Conservation (phyloP, 2,888 invertebrate species). For the Cinara cedri region DNA sequence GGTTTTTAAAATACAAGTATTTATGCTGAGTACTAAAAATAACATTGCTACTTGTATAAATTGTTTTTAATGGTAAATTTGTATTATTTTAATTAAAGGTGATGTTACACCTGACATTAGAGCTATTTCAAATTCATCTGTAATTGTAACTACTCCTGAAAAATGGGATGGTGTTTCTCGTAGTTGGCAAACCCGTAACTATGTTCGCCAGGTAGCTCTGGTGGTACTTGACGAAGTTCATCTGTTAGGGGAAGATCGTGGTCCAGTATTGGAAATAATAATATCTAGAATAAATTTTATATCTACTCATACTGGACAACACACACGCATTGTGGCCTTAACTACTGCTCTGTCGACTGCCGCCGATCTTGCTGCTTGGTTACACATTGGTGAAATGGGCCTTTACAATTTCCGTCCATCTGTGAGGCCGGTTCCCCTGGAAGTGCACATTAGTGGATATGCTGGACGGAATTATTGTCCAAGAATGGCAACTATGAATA, state of each 20-base stretch:
- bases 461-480: conserved; percentile 99
- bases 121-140: conserved; percentile 81
- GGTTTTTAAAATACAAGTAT: no score
- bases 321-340: conserved; percentile 88
- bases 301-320: conserved; percentile 81
- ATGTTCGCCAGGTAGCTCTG: conserved; percentile 87
- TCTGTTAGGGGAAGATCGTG: conserved; percentile 87
- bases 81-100: conserved; percentile 58
- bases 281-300: conserved; percentile 98
- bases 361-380: conserved; percentile 94
- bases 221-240: conserved; percentile 99
- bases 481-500: conserved; percentile 99
- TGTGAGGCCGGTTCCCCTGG: conserved; percentile 95
- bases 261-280: conserved; percentile 93
- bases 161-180: conserved; percentile 99
- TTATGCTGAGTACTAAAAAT: no score
- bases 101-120: conserved; percentile 83
- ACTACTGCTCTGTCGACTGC: conserved; percentile 99
- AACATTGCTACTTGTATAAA: not conserved
- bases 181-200: conserved; percentile 96
- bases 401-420: conserved; percentile 97
- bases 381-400: conserved; percentile 80
- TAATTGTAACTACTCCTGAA: conserved; percentile 98
- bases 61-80: not conserved
- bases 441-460: conserved; percentile 90